Evolutionary conservation across 2,113 vertebrate genomes (phyloP), one percentile per base, ranked within the genome.

Genomic region (Fregata magnificens): DNA sequence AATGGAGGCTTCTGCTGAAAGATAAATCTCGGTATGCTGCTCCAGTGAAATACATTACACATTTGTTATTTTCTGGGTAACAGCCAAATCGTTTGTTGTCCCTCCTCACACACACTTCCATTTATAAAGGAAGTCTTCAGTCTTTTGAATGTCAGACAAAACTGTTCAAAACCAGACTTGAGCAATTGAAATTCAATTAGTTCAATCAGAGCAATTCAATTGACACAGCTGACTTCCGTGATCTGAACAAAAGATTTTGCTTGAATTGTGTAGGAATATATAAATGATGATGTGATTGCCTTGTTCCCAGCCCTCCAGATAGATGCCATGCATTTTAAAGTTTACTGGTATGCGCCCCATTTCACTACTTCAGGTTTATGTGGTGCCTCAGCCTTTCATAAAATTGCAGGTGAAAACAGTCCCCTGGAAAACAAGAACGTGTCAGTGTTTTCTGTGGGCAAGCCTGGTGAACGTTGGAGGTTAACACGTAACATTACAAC

Each of bases 401-500:
- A 49, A 47, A 29, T 5, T 32, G 9, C 40, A 36, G 40, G 62
- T 84, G 66, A 29, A 45, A 47, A 9, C 6, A 55, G 42, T 31
- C 34, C 15, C 25, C 38, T 49, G 72, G 44, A 22, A 77, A 52
- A 31, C 4, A 13, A 25, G 44, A 10, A 42, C 19, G 47, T 4
- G 24, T n/a, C 1, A 2, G 32, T 66, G 58, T 53, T 55, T 26
- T 19, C 21, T 26, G 45, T 13, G 56, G 62, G 40, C n/a, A 14
- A 38, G 40, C 40, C 50, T 19, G 42, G 56, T 16, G 49, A 9
- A 6, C 1, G 1, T 1, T 14, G 29, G 44, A 36, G 34, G 4
- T 47, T 40, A 62, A 24, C 24, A 1, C 0, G 5, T 20, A 10
- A 34, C 2, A 0, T 44, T 6, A 4, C 2, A 9, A 9, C 25